phyloP scores from a whole-genome alignment of 2,113 vertebrate genomes.

The Ia io region DNA sequence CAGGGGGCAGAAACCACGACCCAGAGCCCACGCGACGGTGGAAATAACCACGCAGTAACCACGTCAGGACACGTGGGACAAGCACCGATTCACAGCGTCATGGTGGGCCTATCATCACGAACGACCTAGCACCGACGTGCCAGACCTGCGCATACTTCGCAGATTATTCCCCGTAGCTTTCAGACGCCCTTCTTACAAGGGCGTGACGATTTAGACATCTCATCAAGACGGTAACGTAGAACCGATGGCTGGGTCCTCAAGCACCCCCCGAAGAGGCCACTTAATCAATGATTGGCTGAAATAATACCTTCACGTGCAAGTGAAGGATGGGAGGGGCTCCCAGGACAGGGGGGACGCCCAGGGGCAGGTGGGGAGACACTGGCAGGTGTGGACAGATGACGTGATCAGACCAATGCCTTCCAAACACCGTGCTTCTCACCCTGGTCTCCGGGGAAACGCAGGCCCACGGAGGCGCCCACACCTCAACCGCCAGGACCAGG shows the following conservation, averaged over 20 bases:
- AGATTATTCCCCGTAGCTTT: neutral
- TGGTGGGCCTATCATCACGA: neutral
- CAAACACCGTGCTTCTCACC: neutral
- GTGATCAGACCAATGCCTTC: neutral
- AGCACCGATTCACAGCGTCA: slow-evolving; percentile 27
- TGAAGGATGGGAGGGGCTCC: too few relatives aligned
- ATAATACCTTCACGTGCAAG: neutral
- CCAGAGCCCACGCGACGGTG: neutral
- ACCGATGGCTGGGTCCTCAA: neutral
- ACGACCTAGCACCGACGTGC: neutral
- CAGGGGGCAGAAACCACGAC: neutral
- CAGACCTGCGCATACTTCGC: neutral
- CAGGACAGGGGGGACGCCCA: rapidly evolving
- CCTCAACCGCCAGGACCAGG: neutral
- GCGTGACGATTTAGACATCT: neutral
- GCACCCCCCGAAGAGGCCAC: neutral
- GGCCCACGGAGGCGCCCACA: too few relatives aligned
- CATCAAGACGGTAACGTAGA: neutral
- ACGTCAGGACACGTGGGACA: slow-evolving; percentile 22
- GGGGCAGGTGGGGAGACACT: neutral
- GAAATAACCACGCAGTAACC: neutral
- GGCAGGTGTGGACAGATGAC: neutral
- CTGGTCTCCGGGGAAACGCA: neutral
- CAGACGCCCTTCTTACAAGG: neutral
- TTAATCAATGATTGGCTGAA: neutral